Conservation (phyloP, 2,797 vertebrate species). For the Trachops cirrhosus region DNA sequence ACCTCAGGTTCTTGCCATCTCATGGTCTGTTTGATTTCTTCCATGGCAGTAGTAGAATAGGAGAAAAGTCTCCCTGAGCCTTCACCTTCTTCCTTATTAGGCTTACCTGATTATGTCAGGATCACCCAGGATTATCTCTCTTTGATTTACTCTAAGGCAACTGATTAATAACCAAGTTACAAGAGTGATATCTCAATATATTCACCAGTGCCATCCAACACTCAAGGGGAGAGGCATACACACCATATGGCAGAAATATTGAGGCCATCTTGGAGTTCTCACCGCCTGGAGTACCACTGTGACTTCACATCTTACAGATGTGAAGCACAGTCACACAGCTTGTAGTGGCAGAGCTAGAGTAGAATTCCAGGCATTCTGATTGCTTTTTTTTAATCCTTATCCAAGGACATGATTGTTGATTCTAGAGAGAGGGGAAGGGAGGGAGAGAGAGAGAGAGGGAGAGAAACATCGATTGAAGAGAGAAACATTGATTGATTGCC, state of each 20-base stretch:
- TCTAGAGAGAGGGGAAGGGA: too few species aligned
- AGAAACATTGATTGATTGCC: too few species aligned
- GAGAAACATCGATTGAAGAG: too few species aligned
- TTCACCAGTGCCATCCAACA: background rate
- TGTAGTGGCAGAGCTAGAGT: background rate
- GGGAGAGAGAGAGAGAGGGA: too few species aligned
- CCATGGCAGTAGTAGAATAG: background rate
- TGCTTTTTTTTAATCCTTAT: too few species aligned
- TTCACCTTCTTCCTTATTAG: background rate
- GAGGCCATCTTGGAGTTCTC: background rate
- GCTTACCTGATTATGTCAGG: background rate
- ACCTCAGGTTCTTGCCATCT: background rate
- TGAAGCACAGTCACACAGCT: background rate
- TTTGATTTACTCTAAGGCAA: background rate
- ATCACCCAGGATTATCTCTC: background rate
- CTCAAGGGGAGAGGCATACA: background rate
- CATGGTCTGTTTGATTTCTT: background rate
- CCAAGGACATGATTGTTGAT: too few species aligned
- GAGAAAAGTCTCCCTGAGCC: background rate
- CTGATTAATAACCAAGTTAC: background rate
- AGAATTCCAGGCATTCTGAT: background rate
- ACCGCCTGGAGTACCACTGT: background rate
- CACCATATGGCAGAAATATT: background rate
- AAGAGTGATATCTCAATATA: background rate
- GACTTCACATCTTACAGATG: background rate